Percentiles rank a stretch among this genome's conserved stretches.
phyloP scores from a whole-genome alignment of 2,113 vertebrate genomes.

The Sula dactylatra region DNA sequence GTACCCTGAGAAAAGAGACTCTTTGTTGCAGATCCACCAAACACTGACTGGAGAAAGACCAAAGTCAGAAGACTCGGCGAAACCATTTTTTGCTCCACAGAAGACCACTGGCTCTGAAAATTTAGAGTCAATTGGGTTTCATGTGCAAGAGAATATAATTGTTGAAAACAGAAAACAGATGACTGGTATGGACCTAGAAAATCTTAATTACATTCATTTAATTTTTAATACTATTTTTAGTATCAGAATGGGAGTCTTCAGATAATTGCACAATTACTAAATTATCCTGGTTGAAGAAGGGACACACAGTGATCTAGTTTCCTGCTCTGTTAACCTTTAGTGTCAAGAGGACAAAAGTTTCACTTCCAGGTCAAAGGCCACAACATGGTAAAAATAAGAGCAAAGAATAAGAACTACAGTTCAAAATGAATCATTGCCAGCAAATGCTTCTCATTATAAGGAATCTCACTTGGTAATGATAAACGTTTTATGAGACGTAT shows the following conservation, averaged over 20 bases:
- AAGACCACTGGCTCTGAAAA: background rate
- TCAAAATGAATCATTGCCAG: constrained; percentile 66
- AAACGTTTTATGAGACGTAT: background rate
- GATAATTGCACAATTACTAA: constrained; percentile 94
- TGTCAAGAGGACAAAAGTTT: constrained; percentile 81
- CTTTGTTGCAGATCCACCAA: background rate
- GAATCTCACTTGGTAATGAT: constrained; percentile 37
- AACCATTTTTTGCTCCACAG: background rate
- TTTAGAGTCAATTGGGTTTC: background rate
- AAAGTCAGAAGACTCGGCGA: background rate
- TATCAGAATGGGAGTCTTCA: constrained; percentile 69
- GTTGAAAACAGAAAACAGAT: constrained; percentile 71
- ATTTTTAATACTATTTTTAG: constrained; percentile 90
- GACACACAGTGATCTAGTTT: constrained; percentile 80
- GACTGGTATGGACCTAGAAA: constrained; percentile 10
- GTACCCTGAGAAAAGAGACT: background rate
- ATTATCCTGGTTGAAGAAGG: constrained; percentile 81
- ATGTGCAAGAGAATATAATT: background rate
- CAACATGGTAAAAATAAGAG: constrained; percentile 83
- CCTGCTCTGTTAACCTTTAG: constrained; percentile 92
- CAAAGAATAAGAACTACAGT: constrained; percentile 77
- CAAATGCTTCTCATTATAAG: constrained; percentile 77
- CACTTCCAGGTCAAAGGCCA: constrained; percentile 92
- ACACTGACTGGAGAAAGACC: background rate
- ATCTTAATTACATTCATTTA: constrained; percentile 51